Evolutionary conservation across 1,140 invertebrate genomes (phyloP), one percentile per base, ranked within the genome.

Genomic region (Pomacea maculata): DNA sequence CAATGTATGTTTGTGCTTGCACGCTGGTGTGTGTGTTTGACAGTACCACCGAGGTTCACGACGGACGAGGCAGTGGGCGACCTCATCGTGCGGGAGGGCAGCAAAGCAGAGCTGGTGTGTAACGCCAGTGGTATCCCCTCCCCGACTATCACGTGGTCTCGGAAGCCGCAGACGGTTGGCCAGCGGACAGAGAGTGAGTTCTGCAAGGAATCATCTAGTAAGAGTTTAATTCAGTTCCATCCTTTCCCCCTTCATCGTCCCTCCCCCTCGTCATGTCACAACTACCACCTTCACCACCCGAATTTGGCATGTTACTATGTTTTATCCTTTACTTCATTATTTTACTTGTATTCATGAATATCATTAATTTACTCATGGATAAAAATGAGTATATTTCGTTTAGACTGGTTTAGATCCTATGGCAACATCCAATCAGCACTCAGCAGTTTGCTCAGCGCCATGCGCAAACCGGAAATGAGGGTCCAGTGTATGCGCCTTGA

Each of bases 131-230:
- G 89, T 10, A 83, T 87, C 14, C 89, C 89, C 0, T 75, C 78
- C 25, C 89, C 89, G 12, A 84, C 83, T 12, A 87, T 90, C 80
- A 88, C 87, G 25, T 90, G 89, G 89, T 87, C 85, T 75, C 80
- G 87, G 54, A 70, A 79, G 55, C 63, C 79, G 12, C 45, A 57
- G n/a, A 54, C 57, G 29, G 65, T 75, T 29, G 83, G 80, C 54
- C 65, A 81, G 68, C 71, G 57, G 29, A 81, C n/a, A 81, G 83
- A 81, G 80, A 83, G 83, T 83, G 83, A 83, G 83, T 83, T 79
- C 71, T 83, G 83, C 83, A 61, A 61, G 15, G 64, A 64, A 12
- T 72, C 70, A 34, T 65, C 71, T 83, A 83, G 83, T 83, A 83
- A 83, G 83, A 83, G 45, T 78, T 75, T 67, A 25, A 34, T 63